Evolutionary conservation across 2,888 invertebrate species (phyloP).

Genomic region (Aquatica leii): DNA sequence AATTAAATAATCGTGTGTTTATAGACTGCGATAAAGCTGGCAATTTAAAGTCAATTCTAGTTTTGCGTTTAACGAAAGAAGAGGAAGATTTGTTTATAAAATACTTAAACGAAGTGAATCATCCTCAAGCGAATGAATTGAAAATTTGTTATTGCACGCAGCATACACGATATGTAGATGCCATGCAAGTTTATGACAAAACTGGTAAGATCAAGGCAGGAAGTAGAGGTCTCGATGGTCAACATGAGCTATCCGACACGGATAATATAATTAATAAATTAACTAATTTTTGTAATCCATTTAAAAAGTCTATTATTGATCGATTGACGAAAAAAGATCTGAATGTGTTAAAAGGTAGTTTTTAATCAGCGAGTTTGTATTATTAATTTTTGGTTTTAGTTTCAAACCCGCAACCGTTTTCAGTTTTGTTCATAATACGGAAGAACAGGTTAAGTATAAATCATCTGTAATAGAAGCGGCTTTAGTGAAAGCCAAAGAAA

Average conservation of each 20-base stretch:
- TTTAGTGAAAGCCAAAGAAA: constrained; percentile 61
- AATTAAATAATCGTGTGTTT: not conserved
- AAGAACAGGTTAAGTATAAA: constrained; percentile 58
- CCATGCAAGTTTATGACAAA: constrained; percentile 57
- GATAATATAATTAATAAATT: constrained; percentile 1
- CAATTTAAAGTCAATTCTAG: constrained; percentile 68
- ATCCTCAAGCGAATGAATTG: constrained; percentile 69
- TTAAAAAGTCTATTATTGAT: constrained; percentile 1
- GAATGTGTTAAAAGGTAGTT: not conserved
- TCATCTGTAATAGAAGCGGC: constrained; percentile 62
- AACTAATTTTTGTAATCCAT: not conserved
- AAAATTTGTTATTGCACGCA: constrained; percentile 76
- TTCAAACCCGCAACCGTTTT: constrained; percentile 66
- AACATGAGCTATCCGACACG: not conserved
- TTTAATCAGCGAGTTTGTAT: constrained; percentile 1
- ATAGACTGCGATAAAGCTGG: constrained; percentile 67
- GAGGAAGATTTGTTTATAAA: constrained; percentile 75
- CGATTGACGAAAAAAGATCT: not conserved
- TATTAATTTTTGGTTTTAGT: constrained; percentile 58
- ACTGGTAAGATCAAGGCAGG: constrained; percentile 34
- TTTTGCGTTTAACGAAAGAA: constrained; percentile 67
- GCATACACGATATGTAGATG: constrained; percentile 67
- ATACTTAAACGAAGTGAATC: constrained; percentile 66
- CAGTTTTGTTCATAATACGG: constrained; percentile 63
- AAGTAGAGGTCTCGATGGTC: constrained; percentile 48